Conservation (phyloP, 1,140 invertebrate genomes). For the Limonius californicus region DNA sequence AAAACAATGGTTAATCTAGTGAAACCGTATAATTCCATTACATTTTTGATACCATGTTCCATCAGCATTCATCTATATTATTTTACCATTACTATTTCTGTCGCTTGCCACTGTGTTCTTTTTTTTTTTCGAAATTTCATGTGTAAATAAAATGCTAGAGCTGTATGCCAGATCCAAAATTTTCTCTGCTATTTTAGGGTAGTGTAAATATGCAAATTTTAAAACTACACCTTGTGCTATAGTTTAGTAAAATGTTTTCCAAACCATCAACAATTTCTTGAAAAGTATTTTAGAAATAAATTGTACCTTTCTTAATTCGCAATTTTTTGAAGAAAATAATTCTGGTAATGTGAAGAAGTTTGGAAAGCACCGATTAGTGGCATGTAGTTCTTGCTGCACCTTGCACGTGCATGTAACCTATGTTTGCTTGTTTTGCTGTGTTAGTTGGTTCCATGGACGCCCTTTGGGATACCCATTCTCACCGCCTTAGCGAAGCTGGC, state of each 20-base stretch:
- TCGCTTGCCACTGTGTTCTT: not conserved
- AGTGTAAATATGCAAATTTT: too few relatives aligned
- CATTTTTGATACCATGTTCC: too few relatives aligned
- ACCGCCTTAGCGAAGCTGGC: conserved; percentile 65
- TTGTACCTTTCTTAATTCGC: too few relatives aligned
- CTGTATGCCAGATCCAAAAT: not conserved
- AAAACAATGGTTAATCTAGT: too few relatives aligned
- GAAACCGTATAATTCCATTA: too few relatives aligned
- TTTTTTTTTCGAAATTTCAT: not conserved
- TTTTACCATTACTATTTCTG: too few relatives aligned
- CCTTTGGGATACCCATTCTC: conserved; percentile 63
- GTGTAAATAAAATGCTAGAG: not conserved
- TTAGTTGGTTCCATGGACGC: conserved; percentile 65
- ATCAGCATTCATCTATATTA: too few relatives aligned
- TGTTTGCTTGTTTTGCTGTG: conserved; percentile 45
- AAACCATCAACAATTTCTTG: not conserved
- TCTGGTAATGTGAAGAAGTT: not conserved
- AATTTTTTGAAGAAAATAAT: too few relatives aligned
- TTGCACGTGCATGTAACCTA: conserved; percentile 47
- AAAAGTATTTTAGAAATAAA: too few relatives aligned
- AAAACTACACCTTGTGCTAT: too few relatives aligned
- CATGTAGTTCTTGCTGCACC: conserved; percentile 35
- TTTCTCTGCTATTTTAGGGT: too few relatives aligned
- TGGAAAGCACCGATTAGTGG: conserved; percentile 8
- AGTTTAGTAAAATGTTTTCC: too few relatives aligned